Percentiles rank a stretch among this genome's conserved stretches.
Conservation (phyloP, 2,113 vertebrate species). For the Hemichromis elongatus region DNA sequence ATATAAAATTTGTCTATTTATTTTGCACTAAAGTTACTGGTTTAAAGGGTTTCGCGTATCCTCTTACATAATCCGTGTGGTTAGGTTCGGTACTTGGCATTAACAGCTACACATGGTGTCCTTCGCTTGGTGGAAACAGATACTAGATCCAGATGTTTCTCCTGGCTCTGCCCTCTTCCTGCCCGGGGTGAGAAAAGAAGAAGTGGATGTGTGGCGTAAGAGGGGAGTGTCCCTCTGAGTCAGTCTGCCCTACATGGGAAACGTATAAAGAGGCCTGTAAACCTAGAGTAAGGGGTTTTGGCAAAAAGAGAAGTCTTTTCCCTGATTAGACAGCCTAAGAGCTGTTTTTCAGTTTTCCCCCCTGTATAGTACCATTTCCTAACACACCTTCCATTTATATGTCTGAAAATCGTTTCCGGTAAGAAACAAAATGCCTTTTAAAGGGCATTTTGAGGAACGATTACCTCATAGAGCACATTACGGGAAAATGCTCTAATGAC, state of each 20-base stretch:
- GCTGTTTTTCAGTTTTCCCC: background rate
- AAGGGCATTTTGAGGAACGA: background rate
- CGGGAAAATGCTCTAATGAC: conserved; percentile 7
- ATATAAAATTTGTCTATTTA: background rate
- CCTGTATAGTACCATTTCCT: background rate
- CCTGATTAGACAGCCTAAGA: background rate
- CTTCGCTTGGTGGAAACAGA: background rate
- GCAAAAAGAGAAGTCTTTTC: background rate
- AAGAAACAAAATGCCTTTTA: background rate
- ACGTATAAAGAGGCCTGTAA: conserved; percentile 20
- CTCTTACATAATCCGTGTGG: background rate
- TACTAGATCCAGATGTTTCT: background rate
- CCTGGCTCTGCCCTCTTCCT: background rate
- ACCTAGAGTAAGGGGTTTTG: background rate
- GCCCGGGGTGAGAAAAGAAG: background rate
- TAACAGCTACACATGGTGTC: background rate
- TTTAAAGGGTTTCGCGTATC: rapidly evolving
- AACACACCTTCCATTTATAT: background rate
- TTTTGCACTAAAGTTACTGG: background rate
- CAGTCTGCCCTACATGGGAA: conserved; percentile 19
- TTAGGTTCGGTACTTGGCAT: background rate
- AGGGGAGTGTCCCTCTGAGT: conserved; percentile 37
- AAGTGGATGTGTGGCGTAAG: background rate
- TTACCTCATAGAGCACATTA: conserved; percentile 36
- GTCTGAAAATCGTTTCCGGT: background rate